Evolutionary conservation across 2,113 vertebrate species (phyloP).

Genomic region (Xenus cinereus): DNA sequence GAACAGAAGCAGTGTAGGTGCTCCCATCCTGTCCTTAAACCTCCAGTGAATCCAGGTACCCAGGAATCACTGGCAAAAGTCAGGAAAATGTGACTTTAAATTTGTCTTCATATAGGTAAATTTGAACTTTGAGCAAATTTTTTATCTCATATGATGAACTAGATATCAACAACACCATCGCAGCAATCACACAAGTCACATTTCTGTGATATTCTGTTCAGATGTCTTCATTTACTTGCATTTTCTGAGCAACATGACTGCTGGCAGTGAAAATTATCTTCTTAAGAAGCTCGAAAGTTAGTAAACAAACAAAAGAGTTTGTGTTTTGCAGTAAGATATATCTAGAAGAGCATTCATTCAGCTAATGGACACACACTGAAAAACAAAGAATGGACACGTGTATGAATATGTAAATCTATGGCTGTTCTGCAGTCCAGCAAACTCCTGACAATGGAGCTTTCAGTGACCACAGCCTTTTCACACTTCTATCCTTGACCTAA

Average conservation of each 20-base stretch:
- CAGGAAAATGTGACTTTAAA: not conserved
- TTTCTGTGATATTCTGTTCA: not conserved
- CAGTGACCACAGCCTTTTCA: not conserved
- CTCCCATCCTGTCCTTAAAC: not conserved
- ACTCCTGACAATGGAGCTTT: not conserved
- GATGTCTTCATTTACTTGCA: not conserved
- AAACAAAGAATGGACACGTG: not conserved
- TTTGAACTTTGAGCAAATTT: not conserved
- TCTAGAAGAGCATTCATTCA: not conserved
- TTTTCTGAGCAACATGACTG: not conserved
- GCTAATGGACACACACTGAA: not conserved
- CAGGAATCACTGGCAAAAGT: not conserved
- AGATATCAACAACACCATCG: not conserved
- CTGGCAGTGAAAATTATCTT: not conserved
- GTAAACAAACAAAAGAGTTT: not conserved
- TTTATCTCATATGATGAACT: not conserved
- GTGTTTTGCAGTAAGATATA: not conserved
- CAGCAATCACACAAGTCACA: not conserved
- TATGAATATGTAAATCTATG: not conserved
- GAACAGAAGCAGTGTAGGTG: not conserved
- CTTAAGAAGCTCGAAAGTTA: not conserved
- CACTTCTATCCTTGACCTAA: constrained; percentile 17
- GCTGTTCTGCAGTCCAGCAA: not conserved
- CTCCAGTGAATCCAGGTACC: not conserved
- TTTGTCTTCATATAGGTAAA: not conserved